Percentiles rank a stretch among this genome's conserved stretches.
Evolutionary conservation across 2,113 vertebrate genomes (phyloP).

Genomic region (Oxyura jamaicensis): DNA sequence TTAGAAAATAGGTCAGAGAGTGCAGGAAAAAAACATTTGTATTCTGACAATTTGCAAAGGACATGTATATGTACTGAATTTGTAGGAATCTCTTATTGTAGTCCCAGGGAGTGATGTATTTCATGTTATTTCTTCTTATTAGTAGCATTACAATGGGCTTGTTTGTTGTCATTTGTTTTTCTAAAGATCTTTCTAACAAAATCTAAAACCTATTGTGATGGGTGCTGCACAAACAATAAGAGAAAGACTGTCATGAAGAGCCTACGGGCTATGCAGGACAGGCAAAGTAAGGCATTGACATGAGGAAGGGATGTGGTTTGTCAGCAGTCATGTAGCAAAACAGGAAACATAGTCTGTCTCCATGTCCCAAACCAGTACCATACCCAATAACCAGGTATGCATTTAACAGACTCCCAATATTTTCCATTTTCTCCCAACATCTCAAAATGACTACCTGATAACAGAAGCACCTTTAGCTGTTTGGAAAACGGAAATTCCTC

Average conservation of each 20-base stretch:
- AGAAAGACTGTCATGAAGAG: background rate
- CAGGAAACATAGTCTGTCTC: background rate
- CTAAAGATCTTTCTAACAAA: background rate
- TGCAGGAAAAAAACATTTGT: slow-evolving; percentile 52
- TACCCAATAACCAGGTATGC: accelerated
- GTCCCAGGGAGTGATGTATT: background rate
- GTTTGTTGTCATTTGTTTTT: background rate
- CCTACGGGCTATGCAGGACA: background rate
- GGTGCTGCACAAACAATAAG: background rate
- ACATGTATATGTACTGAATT: background rate
- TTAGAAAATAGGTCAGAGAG: slow-evolving; percentile 55
- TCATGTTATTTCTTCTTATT: background rate
- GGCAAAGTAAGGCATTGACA: background rate
- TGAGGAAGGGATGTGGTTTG: background rate
- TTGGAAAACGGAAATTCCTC: background rate
- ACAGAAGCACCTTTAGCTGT: background rate
- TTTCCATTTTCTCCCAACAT: background rate
- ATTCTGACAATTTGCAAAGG: slow-evolving; percentile 38
- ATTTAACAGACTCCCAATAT: background rate
- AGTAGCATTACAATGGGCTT: background rate
- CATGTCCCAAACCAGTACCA: background rate
- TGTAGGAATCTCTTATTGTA: background rate
- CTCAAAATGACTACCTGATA: background rate
- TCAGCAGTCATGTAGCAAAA: background rate
- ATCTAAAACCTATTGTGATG: background rate